These are phyloP conservation scores for Onthophagus taurus DNA, from an alignment of 1,140 invertebrate species.

Conservation along the genomic window DNA sequence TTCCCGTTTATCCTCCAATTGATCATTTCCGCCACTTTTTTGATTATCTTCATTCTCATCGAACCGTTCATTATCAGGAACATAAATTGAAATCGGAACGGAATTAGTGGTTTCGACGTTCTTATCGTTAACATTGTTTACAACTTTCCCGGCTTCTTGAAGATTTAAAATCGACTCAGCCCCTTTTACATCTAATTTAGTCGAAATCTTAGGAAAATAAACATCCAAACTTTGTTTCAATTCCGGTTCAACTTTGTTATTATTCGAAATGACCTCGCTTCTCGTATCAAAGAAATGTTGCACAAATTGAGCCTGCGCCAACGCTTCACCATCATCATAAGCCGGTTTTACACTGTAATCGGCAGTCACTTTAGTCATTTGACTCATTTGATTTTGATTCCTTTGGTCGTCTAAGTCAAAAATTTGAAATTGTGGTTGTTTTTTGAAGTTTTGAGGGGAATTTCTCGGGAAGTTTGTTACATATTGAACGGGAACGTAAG, in stretches of 20 bases:
- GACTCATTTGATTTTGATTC: neutral
- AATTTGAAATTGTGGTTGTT: slow-evolving; percentile 8
- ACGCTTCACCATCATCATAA: slow-evolving; percentile 7
- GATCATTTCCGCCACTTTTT: slow-evolving; percentile 23
- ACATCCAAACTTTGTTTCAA: slow-evolving; percentile 5
- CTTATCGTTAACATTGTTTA: slow-evolving; percentile 23
- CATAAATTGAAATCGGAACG: slow-evolving; percentile 38
- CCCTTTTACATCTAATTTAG: slow-evolving; percentile 41
- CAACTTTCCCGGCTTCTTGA: slow-evolving; percentile 41
- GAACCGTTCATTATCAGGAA: slow-evolving; percentile 34
- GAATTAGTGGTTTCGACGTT: slow-evolving; percentile 19
- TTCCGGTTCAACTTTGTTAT: slow-evolving; percentile 21
- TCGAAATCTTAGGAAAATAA: slow-evolving; percentile 34
- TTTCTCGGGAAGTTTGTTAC: slow-evolving; percentile 31
- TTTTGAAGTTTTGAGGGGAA: slow-evolving; percentile 11
- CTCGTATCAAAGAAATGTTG: slow-evolving; percentile 27
- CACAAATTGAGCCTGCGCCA: slow-evolving; percentile 23
- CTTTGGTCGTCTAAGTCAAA: slow-evolving; percentile 14
- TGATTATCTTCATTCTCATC: slow-evolving; percentile 22
- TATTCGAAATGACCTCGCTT: slow-evolving; percentile 13
- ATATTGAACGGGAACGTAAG: slow-evolving; percentile 19
- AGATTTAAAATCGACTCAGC: slow-evolving; percentile 44
- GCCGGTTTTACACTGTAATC: slow-evolving; percentile 1
- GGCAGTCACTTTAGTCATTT: neutral
- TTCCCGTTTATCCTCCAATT: slow-evolving; percentile 24